Evolutionary conservation across 2,113 vertebrate genomes (phyloP).

Genomic region (Elephantulus edwardii): DNA sequence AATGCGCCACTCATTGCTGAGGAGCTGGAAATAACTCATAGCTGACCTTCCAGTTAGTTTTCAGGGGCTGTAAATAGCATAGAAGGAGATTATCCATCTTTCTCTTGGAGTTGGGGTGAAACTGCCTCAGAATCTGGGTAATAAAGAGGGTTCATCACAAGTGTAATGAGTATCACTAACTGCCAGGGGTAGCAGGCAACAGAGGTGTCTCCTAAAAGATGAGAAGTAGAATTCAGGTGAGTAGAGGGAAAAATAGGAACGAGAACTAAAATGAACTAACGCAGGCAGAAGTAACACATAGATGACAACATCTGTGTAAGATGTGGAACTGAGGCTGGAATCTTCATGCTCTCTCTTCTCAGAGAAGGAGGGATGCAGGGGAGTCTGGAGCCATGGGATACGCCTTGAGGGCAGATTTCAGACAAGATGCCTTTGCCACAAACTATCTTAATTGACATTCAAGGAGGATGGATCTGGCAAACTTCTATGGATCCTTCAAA

Average conservation of each 20-base stretch:
- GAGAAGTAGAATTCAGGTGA: not conserved
- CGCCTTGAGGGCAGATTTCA: not conserved
- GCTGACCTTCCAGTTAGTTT: too few species aligned
- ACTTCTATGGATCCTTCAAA: slow-evolving; percentile 9
- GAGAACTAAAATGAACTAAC: too few species aligned
- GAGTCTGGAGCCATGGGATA: not conserved
- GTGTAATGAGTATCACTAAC: not conserved
- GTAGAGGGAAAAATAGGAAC: not conserved
- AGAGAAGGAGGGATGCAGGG: not conserved
- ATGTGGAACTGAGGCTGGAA: not conserved
- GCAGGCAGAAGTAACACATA: not conserved
- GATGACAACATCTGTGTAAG: not conserved
- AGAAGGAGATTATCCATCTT: too few species aligned
- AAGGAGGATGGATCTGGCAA: not conserved
- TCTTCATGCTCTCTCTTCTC: not conserved
- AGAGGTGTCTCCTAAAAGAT: not conserved
- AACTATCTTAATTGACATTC: not conserved
- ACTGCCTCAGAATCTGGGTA: not conserved
- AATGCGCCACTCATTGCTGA: too few species aligned
- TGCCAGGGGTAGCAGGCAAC: not conserved
- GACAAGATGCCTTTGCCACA: not conserved
- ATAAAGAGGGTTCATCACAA: not conserved
- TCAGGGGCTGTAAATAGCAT: too few species aligned
- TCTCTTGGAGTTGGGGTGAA: too few species aligned
- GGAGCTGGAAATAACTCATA: too few species aligned